Evolutionary conservation across 2,797 vertebrate genomes (phyloP).

Genomic region (Alosa sapidissima): DNA sequence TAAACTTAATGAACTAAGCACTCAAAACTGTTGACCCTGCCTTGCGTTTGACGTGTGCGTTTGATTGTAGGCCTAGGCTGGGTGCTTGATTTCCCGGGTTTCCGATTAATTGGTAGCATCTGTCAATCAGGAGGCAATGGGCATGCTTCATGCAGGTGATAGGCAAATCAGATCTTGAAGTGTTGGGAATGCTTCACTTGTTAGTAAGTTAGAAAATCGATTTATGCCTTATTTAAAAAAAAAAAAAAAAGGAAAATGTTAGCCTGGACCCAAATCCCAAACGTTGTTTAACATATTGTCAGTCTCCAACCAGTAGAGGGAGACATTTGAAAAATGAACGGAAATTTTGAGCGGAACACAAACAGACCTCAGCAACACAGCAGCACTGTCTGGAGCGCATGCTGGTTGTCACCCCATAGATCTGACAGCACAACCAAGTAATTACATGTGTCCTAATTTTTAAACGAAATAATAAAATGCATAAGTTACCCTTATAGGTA

Average conservation of each 20-base stretch:
- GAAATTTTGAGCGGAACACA: constrained; percentile 31
- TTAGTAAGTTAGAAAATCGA: too few relatives aligned
- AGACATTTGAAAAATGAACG: constrained; percentile 2
- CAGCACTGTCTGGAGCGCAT: neutral
- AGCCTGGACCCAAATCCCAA: neutral
- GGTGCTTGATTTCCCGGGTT: neutral
- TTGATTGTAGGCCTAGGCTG: neutral
- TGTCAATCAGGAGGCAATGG: constrained; percentile 18
- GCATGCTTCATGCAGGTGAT: neutral
- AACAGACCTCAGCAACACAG: neutral
- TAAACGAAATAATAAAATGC: neutral
- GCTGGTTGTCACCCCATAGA: neutral
- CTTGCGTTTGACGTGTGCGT: neutral
- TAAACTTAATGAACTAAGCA: neutral
- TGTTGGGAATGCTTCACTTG: too few relatives aligned
- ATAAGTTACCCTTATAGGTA: neutral
- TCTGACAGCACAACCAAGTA: neutral
- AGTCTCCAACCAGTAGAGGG: constrained; percentile 57
- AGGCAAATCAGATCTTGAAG: too few relatives aligned
- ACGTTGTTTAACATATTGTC: constrained; percentile 11
- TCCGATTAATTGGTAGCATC: constrained; percentile 43
- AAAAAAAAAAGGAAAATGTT: too few relatives aligned
- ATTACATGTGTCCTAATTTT: neutral
- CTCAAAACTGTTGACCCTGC: neutral
- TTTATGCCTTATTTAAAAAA: too few relatives aligned